Evolutionary conservation across 2,797 vertebrate species (phyloP), one percentile per base, ranked within the genome.

Genomic region (Cynodonichthys magdalenae): DNA sequence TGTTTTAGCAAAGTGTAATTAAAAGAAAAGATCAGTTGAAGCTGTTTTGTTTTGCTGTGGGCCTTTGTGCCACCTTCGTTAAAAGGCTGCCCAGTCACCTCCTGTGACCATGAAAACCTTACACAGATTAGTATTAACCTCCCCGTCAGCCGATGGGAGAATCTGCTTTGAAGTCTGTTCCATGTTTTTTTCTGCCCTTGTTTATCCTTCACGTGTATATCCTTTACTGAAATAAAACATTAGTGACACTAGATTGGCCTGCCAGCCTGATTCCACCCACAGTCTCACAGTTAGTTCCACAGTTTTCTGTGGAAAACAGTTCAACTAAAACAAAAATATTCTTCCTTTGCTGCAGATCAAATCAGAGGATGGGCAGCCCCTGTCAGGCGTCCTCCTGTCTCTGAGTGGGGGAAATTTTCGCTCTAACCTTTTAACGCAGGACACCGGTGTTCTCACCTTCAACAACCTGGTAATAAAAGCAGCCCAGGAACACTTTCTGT

Each of bases 371-470:
- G 93, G 94, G n/a, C 90, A 94, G 49, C 94, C 97, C 15, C 94
- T 99, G n/a, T 94, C 95, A 0, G 98, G 97, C 12, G 98, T 99
- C 60, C 96, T 99, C 12, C 63, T 99, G 57, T 99, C 98, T 60
- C 94, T 99, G 68, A 99, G 97, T 0, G 98, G 98, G 18, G 97
- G 96, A 0, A 86, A 96, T 73, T 99, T 99, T 74, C 96, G 98
- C 12, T 99, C 98, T 74, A 99, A 99, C 85, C 93, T 98, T 60
- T 82, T 98, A 78, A 98, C 97, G 0, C 97, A 99, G 85, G 97
- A 99, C 62, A 95, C 95, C 0, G 97, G 98, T 63, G 90, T 97
- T 68, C 92, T 99, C 66, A 96, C 96, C 0, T 99, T 99, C 44
- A 95, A 95, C 71, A 99, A 98, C 84, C 92, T 99, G 96, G 98